phyloP scores from a whole-genome alignment of 2,797 vertebrate species.

The Dicrostonyx torquatus region DNA sequence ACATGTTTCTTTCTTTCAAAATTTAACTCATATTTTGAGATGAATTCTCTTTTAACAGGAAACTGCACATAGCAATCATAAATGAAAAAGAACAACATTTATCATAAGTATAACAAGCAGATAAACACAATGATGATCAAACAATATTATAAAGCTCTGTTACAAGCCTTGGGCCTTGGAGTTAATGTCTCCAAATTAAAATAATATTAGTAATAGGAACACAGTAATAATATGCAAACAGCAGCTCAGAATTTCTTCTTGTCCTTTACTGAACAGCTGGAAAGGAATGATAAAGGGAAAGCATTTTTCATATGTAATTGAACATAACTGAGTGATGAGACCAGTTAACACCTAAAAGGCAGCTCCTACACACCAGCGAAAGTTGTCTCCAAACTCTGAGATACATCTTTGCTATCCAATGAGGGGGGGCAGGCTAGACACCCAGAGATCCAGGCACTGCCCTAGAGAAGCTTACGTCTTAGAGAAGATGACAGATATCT shows the following conservation, averaged over 20 bases:
- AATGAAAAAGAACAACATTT: neutral
- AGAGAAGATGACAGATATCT: slow-evolving; percentile 66
- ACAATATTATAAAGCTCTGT: neutral
- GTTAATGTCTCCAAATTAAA: slow-evolving; percentile 6
- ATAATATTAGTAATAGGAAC: neutral
- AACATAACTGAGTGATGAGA: neutral
- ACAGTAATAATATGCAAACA: neutral
- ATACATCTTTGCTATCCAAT: neutral
- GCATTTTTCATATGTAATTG: neutral
- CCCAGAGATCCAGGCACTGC: neutral
- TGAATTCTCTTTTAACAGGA: neutral
- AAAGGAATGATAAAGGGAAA: neutral
- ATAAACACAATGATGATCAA: neutral
- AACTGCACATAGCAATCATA: neutral
- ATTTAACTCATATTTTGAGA: neutral
- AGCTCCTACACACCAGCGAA: neutral
- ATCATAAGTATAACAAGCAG: neutral
- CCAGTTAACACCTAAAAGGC: neutral
- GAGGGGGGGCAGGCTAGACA: neutral
- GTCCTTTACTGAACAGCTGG: neutral
- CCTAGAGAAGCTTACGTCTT: slow-evolving; percentile 29
- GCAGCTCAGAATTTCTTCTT: neutral
- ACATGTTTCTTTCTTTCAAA: neutral
- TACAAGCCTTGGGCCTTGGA: neutral
- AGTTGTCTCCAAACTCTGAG: neutral